Evolutionary conservation across 2,888 invertebrate species (phyloP).

Genomic region (Synanthedon vespiformis): DNA sequence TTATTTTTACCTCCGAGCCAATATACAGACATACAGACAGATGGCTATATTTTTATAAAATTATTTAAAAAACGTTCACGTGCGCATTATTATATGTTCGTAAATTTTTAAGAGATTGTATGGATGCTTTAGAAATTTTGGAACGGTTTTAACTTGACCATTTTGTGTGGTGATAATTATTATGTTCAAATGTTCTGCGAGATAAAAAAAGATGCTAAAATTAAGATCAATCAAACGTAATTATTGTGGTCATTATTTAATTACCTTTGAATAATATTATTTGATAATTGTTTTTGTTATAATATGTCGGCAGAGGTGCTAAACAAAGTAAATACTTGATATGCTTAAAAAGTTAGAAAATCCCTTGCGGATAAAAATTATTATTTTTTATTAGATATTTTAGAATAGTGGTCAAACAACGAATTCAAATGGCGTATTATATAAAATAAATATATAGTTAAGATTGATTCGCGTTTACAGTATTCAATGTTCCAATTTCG

Average conservation of each 20-base stretch:
- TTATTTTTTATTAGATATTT: constrained; percentile 8
- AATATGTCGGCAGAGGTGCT: constrained; percentile 34
- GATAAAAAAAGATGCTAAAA: no score
- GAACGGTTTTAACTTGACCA: not conserved
- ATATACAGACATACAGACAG: no score
- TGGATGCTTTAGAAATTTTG: constrained; percentile 15
- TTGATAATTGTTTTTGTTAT: constrained; percentile 1
- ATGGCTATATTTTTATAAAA: no score
- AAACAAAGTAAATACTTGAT: constrained; percentile 5
- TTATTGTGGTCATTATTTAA: constrained; percentile 44
- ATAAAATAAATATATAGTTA: constrained; percentile 25
- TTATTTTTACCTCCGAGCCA: no score
- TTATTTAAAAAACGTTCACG: not conserved
- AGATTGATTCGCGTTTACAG: constrained; percentile 47
- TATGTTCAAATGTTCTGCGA: no score
- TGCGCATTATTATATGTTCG: constrained; percentile 7
- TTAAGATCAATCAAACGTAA: constrained; percentile 9
- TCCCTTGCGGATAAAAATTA: not conserved
- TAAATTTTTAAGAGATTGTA: constrained; percentile 29
- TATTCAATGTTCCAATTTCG: constrained; percentile 19
- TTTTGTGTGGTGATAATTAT: not conserved
- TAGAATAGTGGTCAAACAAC: constrained; percentile 36
- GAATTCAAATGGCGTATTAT: not conserved
- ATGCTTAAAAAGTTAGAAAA: not conserved
- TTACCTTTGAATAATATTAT: constrained; percentile 18